phyloP scores from a whole-genome alignment of 2,113 vertebrate genomes.

The Pica pica region DNA sequence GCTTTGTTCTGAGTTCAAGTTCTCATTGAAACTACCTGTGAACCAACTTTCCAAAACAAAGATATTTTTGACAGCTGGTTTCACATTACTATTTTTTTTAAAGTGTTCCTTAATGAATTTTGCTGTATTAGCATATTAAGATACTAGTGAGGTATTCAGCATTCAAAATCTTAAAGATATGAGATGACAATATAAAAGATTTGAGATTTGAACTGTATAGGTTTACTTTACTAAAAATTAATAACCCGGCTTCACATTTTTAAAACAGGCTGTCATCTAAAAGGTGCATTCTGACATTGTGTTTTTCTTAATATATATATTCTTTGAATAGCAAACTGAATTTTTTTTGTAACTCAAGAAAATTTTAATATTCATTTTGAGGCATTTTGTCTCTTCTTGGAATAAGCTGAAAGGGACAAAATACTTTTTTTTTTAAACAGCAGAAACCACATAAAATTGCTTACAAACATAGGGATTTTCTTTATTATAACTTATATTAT shows the following conservation, averaged over 20 bases:
- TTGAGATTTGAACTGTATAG: neutral
- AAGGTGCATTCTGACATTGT: neutral
- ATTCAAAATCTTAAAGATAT: neutral
- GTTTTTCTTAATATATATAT: neutral
- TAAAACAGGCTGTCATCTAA: neutral
- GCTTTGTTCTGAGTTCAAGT: conserved; percentile 65
- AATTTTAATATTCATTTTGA: neutral
- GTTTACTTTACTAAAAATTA: neutral
- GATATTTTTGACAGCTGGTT: conserved; percentile 39
- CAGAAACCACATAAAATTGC: neutral
- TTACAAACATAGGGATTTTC: neutral
- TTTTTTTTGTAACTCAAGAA: neutral
- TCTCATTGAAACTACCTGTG: conserved; percentile 64
- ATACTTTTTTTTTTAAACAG: neutral
- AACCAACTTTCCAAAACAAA: conserved; percentile 58
- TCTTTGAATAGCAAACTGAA: neutral
- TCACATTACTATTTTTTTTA: neutral
- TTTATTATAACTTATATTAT: neutral
- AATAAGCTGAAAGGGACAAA: neutral
- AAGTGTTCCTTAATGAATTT: conserved; percentile 4
- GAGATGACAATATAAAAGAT: neutral
- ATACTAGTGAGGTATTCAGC: neutral
- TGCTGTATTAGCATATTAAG: conserved; percentile 15
- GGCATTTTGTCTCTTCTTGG: neutral
- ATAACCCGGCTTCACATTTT: neutral